Evolutionary conservation across 2,113 vertebrate species (phyloP), one percentile per base, ranked within the genome.

Genomic region (Lasiurus cinereus): DNA sequence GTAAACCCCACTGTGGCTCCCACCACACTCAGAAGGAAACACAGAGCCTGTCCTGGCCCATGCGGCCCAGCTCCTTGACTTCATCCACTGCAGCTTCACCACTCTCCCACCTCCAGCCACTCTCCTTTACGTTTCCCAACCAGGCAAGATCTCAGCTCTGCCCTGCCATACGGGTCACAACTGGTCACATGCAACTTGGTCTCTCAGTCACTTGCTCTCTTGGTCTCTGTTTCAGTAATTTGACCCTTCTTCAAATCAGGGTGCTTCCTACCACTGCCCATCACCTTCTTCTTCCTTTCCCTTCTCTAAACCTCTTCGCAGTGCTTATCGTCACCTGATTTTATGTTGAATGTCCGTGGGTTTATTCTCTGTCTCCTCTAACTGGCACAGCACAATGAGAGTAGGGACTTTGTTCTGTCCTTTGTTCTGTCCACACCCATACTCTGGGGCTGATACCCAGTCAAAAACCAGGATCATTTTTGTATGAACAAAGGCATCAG

Each of bases 171-270:
- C 0, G 39, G 3, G 56, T 59, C 77, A 36, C 73, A 50, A 7
- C 10, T 0, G 6, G 13, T 18, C 82, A n/a, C 56, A 14, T 0
- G 0, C 13, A n/a, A 27, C 48, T 69, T 11, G 13, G 33, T 33
- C 50, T 77, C 90, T 73, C 66, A 43, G 69, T 8, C 64, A 24
- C 39, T 39, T 39, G 39, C 39, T 39, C 39, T 39, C 22, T 48
- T 0, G 14, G n/a, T n/a, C 84, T 39, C 84, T 64, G 52, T n/a
- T 52, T 73, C 7, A 1, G n/a, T 10, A 48, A 78, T 16, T 14
- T 16, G 1, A 21, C 36, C 52, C 43, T 21, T 33, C 31, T 52
- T 77, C 87, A 54, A 79, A 27, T 6, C 36, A 9, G 31, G 12
- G 29, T 62, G 39, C 46, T 80, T n/a, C 43, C 14, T 62, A 3